These are phyloP conservation scores for Plecturocebus donacophilus DNA, from an alignment of 2,113 vertebrate species.

Conservation along the genomic window DNA sequence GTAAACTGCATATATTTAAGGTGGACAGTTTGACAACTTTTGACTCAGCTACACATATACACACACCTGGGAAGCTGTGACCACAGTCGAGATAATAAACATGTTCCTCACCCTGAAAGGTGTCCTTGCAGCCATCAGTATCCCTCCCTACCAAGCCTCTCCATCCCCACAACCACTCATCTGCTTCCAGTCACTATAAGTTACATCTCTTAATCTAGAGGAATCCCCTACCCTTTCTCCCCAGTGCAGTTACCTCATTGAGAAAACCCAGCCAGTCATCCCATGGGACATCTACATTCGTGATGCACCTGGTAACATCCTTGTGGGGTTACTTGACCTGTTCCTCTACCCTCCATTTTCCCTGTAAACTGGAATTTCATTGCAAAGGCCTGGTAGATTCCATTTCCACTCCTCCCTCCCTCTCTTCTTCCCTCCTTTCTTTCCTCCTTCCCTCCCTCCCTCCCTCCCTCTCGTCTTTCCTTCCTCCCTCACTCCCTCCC, in stretches of 20 bases:
- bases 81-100: background rate
- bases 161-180: background rate
- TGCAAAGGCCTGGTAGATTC: background rate
- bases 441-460: accelerated
- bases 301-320: background rate
- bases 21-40: background rate
- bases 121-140: background rate
- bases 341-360: too few species aligned
- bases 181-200: background rate
- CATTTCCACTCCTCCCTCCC: background rate
- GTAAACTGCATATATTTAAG: background rate
- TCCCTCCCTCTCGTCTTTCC: accelerated
- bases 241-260: background rate
- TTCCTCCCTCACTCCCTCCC: accelerated
- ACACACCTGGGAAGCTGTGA: background rate
- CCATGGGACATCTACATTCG: accelerated
- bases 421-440: accelerated
- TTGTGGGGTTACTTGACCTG: background rate
- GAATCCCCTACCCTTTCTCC: background rate
- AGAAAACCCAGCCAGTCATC: background rate
- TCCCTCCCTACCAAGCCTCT: background rate
- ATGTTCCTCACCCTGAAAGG: background rate
- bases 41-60: too few species aligned
- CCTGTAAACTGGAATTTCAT: background rate
- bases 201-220: background rate